A percentile compares a stretch with the other conserved stretches of the same genome.
Evolutionary conservation across 1,140 invertebrate genomes (phyloP).

Genomic region (Tachypleus tridentatus): DNA sequence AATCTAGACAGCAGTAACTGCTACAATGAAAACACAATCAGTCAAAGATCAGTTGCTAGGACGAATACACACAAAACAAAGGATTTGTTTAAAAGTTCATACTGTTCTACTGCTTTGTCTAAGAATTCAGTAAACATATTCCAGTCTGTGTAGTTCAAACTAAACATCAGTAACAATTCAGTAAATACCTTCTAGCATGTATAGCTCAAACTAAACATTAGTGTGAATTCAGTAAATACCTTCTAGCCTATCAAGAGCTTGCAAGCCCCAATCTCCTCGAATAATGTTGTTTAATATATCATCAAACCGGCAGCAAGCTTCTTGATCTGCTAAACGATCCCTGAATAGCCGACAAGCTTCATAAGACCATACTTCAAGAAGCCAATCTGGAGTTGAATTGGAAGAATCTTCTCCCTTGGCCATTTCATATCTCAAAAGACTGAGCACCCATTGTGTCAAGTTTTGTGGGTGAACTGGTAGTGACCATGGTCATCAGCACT

Average conservation of each 20-base stretch:
- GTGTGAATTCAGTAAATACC: constrained; percentile 22
- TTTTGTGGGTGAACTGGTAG: constrained; percentile 57
- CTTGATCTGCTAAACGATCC: constrained; percentile 54
- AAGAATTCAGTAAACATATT: too few species aligned
- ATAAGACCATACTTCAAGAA: constrained; percentile 50
- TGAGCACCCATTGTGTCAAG: constrained; percentile 54
- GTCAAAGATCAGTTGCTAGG: too few species aligned
- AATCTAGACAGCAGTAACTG: too few species aligned
- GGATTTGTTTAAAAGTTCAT: too few species aligned
- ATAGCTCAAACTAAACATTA: not conserved
- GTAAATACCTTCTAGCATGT: too few species aligned
- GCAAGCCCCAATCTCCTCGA: constrained; percentile 38
- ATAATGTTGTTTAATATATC: constrained; percentile 44
- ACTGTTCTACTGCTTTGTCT: too few species aligned
- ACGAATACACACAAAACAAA: too few species aligned
- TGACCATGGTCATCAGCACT: constrained; percentile 45
- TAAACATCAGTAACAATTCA: too few species aligned
- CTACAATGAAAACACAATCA: too few species aligned
- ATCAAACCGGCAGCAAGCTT: constrained; percentile 54
- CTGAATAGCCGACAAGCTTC: constrained; percentile 64
- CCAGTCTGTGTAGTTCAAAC: too few species aligned
- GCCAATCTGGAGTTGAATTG: constrained; percentile 11
- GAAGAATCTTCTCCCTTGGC: constrained; percentile 14
- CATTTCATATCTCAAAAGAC: constrained; percentile 47
- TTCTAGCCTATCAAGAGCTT: constrained; percentile 34